Conservation (phyloP, 2,113 vertebrate genomes). For the Geothlypis trichas region DNA sequence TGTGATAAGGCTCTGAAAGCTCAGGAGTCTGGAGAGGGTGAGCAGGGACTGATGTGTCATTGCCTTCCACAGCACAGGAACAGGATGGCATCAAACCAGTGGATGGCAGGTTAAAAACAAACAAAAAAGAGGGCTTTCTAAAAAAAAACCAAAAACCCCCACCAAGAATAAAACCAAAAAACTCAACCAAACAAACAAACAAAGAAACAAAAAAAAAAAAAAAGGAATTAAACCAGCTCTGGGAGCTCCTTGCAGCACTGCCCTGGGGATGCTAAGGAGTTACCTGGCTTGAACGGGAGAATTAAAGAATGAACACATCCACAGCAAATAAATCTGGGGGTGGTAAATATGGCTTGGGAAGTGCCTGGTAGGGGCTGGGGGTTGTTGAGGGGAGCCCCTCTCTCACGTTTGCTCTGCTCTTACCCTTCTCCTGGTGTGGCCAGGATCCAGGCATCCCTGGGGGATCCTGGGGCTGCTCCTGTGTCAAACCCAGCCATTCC, state of each 20-base stretch:
- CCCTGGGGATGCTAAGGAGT: neutral
- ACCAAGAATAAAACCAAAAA: neutral
- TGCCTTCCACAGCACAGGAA: neutral
- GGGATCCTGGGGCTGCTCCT: rapidly evolving
- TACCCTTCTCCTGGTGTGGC: rapidly evolving
- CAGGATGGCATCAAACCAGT: neutral
- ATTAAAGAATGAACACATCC: neutral
- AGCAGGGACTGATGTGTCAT: neutral
- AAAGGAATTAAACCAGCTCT: rapidly evolving
- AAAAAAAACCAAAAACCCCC: too few relatives aligned
- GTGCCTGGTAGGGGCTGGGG: neutral
- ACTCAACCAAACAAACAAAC: neutral
- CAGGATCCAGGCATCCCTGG: rapidly evolving
- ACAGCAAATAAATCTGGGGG: neutral
- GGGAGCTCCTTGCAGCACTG: neutral
- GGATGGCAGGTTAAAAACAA: neutral
- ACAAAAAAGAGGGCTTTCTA: neutral
- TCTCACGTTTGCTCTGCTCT: neutral
- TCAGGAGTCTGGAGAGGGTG: neutral
- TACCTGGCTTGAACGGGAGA: neutral
- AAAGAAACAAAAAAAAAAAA: neutral
- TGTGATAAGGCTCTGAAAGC: neutral
- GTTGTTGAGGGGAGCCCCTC: neutral
- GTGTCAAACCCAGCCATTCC: rapidly evolving
- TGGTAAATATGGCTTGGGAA: neutral